Evolutionary conservation across 2,888 invertebrate species (phyloP).

Genomic region (Pseudanteris insignis): DNA sequence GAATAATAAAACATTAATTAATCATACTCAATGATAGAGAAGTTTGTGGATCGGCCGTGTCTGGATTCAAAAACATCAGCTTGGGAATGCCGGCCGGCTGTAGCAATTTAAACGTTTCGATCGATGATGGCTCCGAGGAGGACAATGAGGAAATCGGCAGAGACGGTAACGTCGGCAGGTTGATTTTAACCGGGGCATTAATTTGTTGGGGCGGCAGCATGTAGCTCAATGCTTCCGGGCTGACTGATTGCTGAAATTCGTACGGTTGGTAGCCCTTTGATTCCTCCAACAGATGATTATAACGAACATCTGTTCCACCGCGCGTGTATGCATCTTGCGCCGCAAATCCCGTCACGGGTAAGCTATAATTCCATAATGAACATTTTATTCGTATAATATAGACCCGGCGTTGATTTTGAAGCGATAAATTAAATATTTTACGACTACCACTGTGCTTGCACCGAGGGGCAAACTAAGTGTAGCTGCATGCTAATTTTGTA

Average conservation of each 20-base stretch:
- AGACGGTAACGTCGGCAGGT: constrained; percentile 47
- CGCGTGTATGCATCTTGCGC: constrained; percentile 21
- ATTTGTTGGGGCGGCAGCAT: constrained; percentile 39
- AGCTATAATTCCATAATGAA: constrained; percentile 33
- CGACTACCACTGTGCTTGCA: background rate
- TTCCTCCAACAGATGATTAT: constrained; percentile 37
- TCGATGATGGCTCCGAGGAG: constrained; percentile 42
- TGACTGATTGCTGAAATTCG: constrained; percentile 46
- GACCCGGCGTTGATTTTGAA: constrained; percentile 6
- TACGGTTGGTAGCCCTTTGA: constrained; percentile 45
- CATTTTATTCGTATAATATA: constrained; percentile 24
- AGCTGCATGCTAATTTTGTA: constrained; percentile 5
- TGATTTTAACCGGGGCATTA: constrained; percentile 42
- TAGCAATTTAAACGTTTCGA: constrained; percentile 48
- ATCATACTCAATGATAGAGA: constrained; percentile 45
- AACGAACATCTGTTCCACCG: constrained; percentile 31
- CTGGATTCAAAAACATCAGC: constrained; percentile 44
- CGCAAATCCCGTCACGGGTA: constrained; percentile 21
- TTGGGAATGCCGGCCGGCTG: constrained; percentile 43
- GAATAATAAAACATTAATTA: constrained; percentile 6
- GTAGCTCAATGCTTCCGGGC: constrained; percentile 46
- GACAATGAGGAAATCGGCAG: constrained; percentile 48
- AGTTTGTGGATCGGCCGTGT: constrained; percentile 29
- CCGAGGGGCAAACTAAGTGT: constrained; percentile 2
- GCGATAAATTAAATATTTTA: constrained; percentile 13